These are phyloP conservation scores for Platypus cylindrus DNA, from an alignment of 2,888 invertebrate species.

Conservation along the genomic window DNA sequence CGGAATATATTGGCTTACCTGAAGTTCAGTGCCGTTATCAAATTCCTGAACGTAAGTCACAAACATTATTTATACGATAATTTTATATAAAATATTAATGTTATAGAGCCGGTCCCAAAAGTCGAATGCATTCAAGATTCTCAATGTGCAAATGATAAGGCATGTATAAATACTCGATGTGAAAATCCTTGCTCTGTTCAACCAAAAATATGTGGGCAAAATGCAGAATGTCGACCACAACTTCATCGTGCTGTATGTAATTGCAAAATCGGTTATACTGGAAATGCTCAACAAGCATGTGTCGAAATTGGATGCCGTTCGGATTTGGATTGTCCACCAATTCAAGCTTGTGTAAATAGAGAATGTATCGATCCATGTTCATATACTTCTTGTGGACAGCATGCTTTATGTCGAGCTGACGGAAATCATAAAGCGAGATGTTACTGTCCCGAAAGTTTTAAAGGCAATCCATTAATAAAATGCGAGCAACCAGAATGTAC, in stretches of 20 bases:
- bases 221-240: slow-evolving; percentile 66
- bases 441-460: slow-evolving; percentile 67
- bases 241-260: slow-evolving; percentile 71
- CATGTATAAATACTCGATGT: slow-evolving; percentile 66
- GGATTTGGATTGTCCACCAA: slow-evolving; percentile 71
- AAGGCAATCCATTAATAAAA: slow-evolving; percentile 66
- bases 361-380: slow-evolving; percentile 70
- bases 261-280: slow-evolving; percentile 70
- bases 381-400: slow-evolving; percentile 65
- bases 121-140: slow-evolving; percentile 66
- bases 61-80: not conserved
- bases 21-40: slow-evolving; percentile 55
- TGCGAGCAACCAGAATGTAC: slow-evolving; percentile 71
- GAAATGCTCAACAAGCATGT: slow-evolving; percentile 68
- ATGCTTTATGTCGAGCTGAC: slow-evolving; percentile 66
- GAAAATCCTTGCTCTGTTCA: slow-evolving; percentile 59
- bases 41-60: slow-evolving; percentile 24
- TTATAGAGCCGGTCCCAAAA: slow-evolving; percentile 37
- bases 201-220: slow-evolving; percentile 56
- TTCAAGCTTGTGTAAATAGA: slow-evolving; percentile 69
- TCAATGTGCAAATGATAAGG: slow-evolving; percentile 71
- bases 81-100: too few relatives aligned
- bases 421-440: slow-evolving; percentile 70
- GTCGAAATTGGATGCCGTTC: slow-evolving; percentile 73
- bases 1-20: slow-evolving; percentile 64